These are phyloP conservation scores for Seira ritae DNA, from an alignment of 2,888 invertebrate species.

Conservation along the genomic window DNA sequence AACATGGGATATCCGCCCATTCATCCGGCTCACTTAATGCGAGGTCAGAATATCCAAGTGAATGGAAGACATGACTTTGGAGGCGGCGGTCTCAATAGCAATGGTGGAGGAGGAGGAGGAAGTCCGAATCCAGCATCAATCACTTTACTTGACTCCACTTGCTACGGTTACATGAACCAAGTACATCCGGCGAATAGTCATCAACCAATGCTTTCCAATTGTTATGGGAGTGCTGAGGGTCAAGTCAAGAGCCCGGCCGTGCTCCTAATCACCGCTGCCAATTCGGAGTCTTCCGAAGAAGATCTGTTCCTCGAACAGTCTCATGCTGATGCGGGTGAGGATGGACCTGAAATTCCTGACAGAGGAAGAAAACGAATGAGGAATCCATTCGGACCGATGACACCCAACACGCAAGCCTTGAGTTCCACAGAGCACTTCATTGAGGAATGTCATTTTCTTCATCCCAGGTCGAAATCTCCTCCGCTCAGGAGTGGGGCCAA, in stretches of 20 bases:
- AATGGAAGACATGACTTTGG: constrained; percentile 43
- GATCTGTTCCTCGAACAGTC: constrained; percentile 28
- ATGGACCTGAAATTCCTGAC: constrained; percentile 13
- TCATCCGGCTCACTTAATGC: constrained; percentile 28
- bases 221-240: neutral
- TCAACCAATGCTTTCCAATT: constrained; percentile 42
- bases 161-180: constrained; percentile 61
- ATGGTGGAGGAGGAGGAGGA: constrained; percentile 28
- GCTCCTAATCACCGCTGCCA: constrained; percentile 59
- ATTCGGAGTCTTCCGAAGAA: constrained; percentile 62
- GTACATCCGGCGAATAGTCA: constrained; percentile 53
- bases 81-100: neutral
- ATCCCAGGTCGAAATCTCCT: constrained; percentile 33
- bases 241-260: constrained; percentile 50
- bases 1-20: constrained; percentile 28
- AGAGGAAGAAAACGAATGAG: constrained; percentile 14
- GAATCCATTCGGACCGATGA: constrained; percentile 11
- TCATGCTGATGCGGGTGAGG: neutral
- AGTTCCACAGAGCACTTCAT: neutral
- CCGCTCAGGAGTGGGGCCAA: constrained; percentile 2
- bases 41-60: constrained; percentile 45
- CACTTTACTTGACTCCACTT: constrained; percentile 53
- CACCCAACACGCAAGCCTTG: constrained; percentile 29
- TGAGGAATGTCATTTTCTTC: constrained; percentile 20
- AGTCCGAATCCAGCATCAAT: constrained; percentile 23